Evolutionary conservation across 2,888 invertebrate genomes (phyloP), one percentile per base, ranked within the genome.

Genomic region (Drosophila ezoana): DNA sequence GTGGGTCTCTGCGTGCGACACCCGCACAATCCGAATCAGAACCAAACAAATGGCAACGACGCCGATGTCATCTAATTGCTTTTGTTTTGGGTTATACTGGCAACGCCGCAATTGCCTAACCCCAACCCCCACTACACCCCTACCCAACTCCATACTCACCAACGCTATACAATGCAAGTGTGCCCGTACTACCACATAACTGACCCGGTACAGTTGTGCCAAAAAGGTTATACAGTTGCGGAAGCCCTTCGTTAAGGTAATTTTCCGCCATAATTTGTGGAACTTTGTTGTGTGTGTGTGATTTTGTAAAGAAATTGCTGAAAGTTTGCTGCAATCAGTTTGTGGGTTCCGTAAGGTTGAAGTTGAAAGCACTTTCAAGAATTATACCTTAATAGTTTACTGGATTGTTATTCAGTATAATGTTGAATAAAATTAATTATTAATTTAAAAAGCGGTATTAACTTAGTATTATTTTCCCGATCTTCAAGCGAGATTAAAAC

Each of bases 231-330:
- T 62, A 68, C 76, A 51, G 57, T 66, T 65, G 63, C 80, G 83
- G 81, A 86, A 88, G 81, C 71, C 69, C 77, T 76, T 79, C 89
- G 83, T 77, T 84, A 72, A 86, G 89, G 89, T 77, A 84, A 88
- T 84, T 88, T 86, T 82, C 83, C 89, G 74, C 67, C 66, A 82
- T 82, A 79, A 86, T 88, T 83, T 83, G 70, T 74, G 56, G 37
- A 79, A 78, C 71, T 71, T 62, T 83, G 57, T 53, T 57, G 60
- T 45, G 44, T 33, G 48, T 66, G 52, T 28, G 47, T 48, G 58
- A 10, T 20, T 37, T 48, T 37, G 49, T 11, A 38, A 56, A 54
- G 56, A 60, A 64, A 64, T 43, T 70, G 76, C 38, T 41, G 35
- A 59, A 73, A 73, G 47, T 73, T 72, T 58, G 37, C 35, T 16